Base-by-base conservation (phyloP, 2,113 vertebrate species). In the Galbula dea region DNA sequence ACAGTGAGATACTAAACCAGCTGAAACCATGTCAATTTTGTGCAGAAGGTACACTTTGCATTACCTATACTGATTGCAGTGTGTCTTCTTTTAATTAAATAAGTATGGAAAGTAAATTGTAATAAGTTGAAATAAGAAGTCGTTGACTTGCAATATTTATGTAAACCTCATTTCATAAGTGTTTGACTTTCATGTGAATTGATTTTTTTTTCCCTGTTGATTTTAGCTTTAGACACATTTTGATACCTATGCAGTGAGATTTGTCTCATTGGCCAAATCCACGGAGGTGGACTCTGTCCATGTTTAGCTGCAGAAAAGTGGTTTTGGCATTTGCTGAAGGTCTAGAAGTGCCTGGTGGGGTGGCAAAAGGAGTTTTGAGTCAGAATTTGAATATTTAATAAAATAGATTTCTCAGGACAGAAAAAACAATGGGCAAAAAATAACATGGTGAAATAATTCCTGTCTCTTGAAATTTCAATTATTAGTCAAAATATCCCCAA, bases 381-480 rank as follows among this genome's bases (percentile, higher is more conserved):
- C 45, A 45, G 79, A 74, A 63, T 65, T 18, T 32, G 29, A 73
- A 7, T 9, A 15, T 62, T 85, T 87, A 41, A 75, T 68, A 61
- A 58, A 88, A 36, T 5, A 57, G 27, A 61, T 81, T 86, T 80
- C 61, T 90, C 17, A 39, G 76, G 58, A 73, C 23, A 36, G 18
- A 24, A 58, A 59, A 72, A 24, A 43, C 11, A 15, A 43, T 43
- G 41, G 62, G 61, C 23, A 20, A 67, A 95, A 84, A 72, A 85
- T 39, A 84, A 72, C 69, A 46, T 4, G 21, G 71, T 20, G 75
- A 77, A 94, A 91, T 95, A 91, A 95, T 87, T 91, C 32, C 65
- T 81, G 69, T 74, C 89, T 92, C 82, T 91, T 87, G 68, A 92
- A 93, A 81, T 96, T 95, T 96, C 91, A 96, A 95, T 96, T 94